These are phyloP conservation scores for Pseudorectes ferrugineus DNA, from an alignment of 2,113 vertebrate species.

Conservation along the genomic window DNA sequence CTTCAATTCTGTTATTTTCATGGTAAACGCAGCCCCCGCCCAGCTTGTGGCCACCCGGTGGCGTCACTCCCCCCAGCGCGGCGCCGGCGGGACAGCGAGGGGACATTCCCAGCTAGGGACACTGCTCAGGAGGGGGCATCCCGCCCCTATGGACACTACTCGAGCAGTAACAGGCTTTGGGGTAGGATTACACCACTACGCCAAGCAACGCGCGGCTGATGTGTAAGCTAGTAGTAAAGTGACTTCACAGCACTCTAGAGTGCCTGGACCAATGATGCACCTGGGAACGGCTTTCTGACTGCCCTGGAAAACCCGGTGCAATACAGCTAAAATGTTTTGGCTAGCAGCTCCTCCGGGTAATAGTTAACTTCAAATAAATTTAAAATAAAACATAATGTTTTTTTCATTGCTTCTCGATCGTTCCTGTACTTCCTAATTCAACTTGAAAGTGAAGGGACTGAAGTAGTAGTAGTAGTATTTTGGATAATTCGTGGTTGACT, in stretches of 20 bases:
- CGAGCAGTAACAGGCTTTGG: neutral
- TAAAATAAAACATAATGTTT: neutral
- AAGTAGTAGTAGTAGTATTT: neutral
- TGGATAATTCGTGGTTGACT: neutral
- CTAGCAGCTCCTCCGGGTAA: neutral
- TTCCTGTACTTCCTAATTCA: neutral
- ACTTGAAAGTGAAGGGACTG: neutral
- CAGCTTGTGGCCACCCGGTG: neutral
- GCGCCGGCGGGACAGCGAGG: neutral
- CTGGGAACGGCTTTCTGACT: no score
- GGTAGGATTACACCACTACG: neutral
- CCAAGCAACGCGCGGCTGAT: accelerated
- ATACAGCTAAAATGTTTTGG: no score
- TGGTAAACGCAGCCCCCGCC: no score
- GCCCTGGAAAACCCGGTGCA: neutral
- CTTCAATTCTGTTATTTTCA: neutral
- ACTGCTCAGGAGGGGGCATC: neutral
- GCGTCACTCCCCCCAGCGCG: neutral
- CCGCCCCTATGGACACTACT: accelerated
- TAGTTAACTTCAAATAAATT: neutral
- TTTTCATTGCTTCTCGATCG: neutral
- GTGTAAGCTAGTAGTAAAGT: no score
- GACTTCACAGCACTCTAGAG: no score
- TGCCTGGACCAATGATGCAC: no score
- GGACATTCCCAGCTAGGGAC: accelerated